phyloP scores from a whole-genome alignment of 2,113 vertebrate genomes.

The Spilogale gracilis region DNA sequence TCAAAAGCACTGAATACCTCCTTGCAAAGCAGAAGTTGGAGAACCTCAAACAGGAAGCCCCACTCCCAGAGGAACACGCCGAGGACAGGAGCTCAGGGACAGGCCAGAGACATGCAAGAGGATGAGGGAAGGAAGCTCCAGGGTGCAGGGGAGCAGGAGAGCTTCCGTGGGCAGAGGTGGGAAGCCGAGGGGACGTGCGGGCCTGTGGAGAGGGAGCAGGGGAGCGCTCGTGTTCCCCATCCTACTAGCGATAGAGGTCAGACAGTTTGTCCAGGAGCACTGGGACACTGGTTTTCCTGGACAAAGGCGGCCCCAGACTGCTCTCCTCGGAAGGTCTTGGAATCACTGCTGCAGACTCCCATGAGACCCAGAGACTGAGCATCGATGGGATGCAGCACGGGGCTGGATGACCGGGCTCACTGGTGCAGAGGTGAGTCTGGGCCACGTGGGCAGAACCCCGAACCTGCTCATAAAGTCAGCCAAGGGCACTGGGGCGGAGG shows the following conservation, averaged over 20 bases:
- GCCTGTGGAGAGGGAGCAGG: rapidly evolving
- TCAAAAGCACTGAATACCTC: background rate
- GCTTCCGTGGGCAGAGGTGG: rapidly evolving
- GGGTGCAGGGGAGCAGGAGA: background rate
- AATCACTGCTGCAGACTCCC: no score
- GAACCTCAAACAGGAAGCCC: background rate
- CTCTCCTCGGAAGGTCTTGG: background rate
- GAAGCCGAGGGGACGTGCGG: background rate
- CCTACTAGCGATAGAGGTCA: background rate
- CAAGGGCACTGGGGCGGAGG: rapidly evolving
- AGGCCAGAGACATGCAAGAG: background rate
- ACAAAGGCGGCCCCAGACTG: rapidly evolving
- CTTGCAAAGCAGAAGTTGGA: no score
- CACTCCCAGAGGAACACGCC: rapidly evolving
- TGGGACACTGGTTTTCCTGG: background rate
- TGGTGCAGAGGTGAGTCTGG: rapidly evolving
- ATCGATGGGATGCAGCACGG: rapidly evolving
- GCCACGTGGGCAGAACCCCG: background rate
- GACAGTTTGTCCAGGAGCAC: rapidly evolving
- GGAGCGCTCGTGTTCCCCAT: no score
- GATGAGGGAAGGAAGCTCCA: no score
- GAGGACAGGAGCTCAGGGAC: background rate
- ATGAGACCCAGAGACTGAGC: background rate
- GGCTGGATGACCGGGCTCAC: rapidly evolving
- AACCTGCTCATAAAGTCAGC: rapidly evolving